Base-by-base conservation (phyloP, 1,140 invertebrate species). In the Panagrolaimus sp. region DNA sequence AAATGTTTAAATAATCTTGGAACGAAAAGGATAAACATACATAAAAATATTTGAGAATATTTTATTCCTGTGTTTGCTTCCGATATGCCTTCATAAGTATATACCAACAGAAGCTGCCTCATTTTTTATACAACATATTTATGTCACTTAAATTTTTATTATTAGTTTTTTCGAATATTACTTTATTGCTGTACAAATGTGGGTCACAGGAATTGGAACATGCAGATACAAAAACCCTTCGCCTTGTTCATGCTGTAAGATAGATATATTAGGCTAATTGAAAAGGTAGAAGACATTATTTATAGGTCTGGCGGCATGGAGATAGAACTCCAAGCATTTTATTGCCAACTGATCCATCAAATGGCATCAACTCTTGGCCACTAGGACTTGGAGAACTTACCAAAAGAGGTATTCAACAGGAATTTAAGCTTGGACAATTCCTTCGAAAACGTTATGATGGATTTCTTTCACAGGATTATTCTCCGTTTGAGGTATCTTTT, bases 231-330 rank as follows among this genome's bases (percentile, higher is more conserved):
- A 27, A 44, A 31, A 23, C 42, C 11, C 23, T 44, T 23, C 20
- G 31, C 11, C 16, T 44, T 44, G 63, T 64, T 20, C 42, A 64
- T 43, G 42, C 63, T 44, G 63, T 64, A 64, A 23, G 42, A 47
- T 64, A 44, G 16, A 64, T 9, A 11, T 38, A 25, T 31, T 44
- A n/a, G n/a, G n/a, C n/a, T n/a, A 14, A 23, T 47, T 64, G 20
- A 23, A n/a, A n/a, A 23, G 16, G 45, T n/a, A 25, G 5, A n/a
- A n/a, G 9, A n/a, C 42, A 25, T 43, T 20, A 14, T 47, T 71
- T 77, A 65, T 57, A 78, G 76, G 63, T 80, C 31, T 81, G 79
- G 79, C 69, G 79, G 38, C 79, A 81, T 72, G 79, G 79, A 44
- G 81, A 78, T 65, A 72, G 79, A 16, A 80, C 79, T 7, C 79